These are phyloP conservation scores for Trachurus trachurus DNA, from an alignment of 2,797 vertebrate genomes.

Conservation along the genomic window DNA sequence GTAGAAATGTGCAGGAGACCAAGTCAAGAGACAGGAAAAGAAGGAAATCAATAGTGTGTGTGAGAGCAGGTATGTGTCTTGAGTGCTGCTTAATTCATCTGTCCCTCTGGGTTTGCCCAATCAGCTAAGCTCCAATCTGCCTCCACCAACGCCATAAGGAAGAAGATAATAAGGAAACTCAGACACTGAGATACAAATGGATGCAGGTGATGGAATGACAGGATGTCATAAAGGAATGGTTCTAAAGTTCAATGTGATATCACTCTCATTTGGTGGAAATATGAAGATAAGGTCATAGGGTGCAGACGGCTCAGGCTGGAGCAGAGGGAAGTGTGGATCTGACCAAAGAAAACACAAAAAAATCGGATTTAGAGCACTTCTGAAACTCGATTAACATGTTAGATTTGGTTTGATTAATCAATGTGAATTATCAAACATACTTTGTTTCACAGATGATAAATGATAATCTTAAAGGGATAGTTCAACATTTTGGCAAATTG, in stretches of 20 bases:
- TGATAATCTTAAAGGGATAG: background rate
- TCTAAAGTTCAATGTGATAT: background rate
- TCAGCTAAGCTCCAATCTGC: slow-evolving; percentile 55
- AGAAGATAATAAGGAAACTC: slow-evolving; percentile 36
- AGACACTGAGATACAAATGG: slow-evolving; percentile 4
- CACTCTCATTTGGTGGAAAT: background rate
- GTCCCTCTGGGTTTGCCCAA: slow-evolving; percentile 45
- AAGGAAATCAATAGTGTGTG: slow-evolving; percentile 4
- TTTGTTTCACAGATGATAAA: background rate
- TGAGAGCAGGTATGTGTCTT: slow-evolving; percentile 32
- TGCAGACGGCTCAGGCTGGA: background rate
- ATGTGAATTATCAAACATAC: background rate
- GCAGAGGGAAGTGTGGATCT: background rate
- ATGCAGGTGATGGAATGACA: background rate
- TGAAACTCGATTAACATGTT: background rate
- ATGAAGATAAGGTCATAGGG: background rate
- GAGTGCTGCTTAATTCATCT: slow-evolving; percentile 46
- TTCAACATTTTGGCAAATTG: too few species aligned
- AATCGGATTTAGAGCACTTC: background rate
- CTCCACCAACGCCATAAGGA: slow-evolving; percentile 31
- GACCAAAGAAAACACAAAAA: background rate
- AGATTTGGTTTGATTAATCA: background rate
- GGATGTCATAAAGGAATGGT: background rate
- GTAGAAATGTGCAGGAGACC: slow-evolving; percentile 2
- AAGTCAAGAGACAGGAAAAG: slow-evolving; percentile 14